A percentile compares a stretch with the other conserved stretches of the same genome.
Conservation (phyloP, 37 sponge, comb jelly and placozoan genomes). For the Cladorhizidae sp. region DNA sequence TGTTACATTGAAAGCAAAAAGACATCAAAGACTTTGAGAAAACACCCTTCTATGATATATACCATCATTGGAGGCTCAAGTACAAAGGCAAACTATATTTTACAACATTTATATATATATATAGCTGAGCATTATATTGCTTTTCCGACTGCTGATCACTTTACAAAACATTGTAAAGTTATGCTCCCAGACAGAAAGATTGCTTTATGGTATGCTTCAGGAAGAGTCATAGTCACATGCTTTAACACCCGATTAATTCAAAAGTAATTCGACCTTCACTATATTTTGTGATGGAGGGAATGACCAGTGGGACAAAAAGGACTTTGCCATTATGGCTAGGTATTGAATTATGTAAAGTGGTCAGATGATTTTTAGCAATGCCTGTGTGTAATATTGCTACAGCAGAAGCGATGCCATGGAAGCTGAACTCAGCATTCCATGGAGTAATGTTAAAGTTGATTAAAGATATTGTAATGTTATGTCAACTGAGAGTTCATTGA, state of each 20-base stretch:
- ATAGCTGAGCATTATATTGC: slow-evolving; percentile 45
- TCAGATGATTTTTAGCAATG: too few species aligned
- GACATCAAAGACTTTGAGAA: slow-evolving; percentile 3
- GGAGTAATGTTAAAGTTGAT: slow-evolving; percentile 28
- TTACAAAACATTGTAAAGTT: slow-evolving; percentile 34
- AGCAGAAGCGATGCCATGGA: slow-evolving; percentile 32
- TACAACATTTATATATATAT: slow-evolving; percentile 30
- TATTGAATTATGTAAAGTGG: neutral
- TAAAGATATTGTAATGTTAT: too few species aligned
- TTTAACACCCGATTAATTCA: slow-evolving; percentile 31
- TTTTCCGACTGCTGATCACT: slow-evolving; percentile 31
- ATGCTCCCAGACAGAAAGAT: slow-evolving; percentile 57
- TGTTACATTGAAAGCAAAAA: slow-evolving; percentile 42
- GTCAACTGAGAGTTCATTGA: too few species aligned
- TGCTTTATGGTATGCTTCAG: slow-evolving; percentile 31
- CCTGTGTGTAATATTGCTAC: slow-evolving; percentile 45
- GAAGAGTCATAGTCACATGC: slow-evolving; percentile 33
- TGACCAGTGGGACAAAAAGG: too few species aligned
- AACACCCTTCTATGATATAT: slow-evolving; percentile 2
- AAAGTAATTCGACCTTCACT: slow-evolving; percentile 21
- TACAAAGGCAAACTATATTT: slow-evolving; percentile 33
- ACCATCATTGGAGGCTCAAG: slow-evolving; percentile 5
- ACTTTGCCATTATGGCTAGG: slow-evolving; percentile 18
- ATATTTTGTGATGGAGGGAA: slow-evolving; percentile 58
- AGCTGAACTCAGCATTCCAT: slow-evolving; percentile 6